Conservation (phyloP, 1,140 invertebrate genomes). For the Drusus annulatus region DNA sequence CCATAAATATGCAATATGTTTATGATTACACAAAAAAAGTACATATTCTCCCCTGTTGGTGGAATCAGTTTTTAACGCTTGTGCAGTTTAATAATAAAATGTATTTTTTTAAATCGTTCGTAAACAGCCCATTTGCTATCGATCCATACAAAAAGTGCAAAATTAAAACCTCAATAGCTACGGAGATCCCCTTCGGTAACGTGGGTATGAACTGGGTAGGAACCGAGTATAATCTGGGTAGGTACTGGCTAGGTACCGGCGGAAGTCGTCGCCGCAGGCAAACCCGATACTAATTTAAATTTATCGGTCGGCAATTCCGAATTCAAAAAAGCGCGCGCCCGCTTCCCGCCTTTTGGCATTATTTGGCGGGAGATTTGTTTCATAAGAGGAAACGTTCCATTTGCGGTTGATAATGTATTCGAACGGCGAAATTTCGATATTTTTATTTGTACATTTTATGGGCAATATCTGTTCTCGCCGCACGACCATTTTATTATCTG, state of each 20-base stretch:
- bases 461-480: slow-evolving; percentile 22
- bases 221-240: too few species aligned
- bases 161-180: slow-evolving; percentile 13
- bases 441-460: slow-evolving; percentile 33
- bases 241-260: background rate
- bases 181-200: background rate
- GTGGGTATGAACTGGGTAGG: background rate
- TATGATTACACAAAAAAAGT: too few species aligned
- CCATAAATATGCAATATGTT: too few species aligned
- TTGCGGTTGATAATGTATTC: slow-evolving; percentile 23
- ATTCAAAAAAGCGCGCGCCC: slow-evolving; percentile 44
- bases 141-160: slow-evolving; percentile 3
- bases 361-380: slow-evolving; percentile 35
- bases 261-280: slow-evolving; percentile 23
- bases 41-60: too few species aligned
- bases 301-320: slow-evolving; percentile 36
- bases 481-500: slow-evolving; percentile 27
- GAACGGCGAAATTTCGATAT: slow-evolving; percentile 37
- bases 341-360: slow-evolving; percentile 26
- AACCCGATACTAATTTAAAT: slow-evolving; percentile 42
- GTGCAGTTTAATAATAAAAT: too few species aligned
- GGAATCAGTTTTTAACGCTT: too few species aligned
- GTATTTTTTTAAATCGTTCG: too few species aligned
- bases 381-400: slow-evolving; percentile 6
- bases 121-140: background rate